These are phyloP conservation scores for Romanogobio albipinnatus DNA, from an alignment of 2,113 vertebrate genomes.

Conservation along the genomic window DNA sequence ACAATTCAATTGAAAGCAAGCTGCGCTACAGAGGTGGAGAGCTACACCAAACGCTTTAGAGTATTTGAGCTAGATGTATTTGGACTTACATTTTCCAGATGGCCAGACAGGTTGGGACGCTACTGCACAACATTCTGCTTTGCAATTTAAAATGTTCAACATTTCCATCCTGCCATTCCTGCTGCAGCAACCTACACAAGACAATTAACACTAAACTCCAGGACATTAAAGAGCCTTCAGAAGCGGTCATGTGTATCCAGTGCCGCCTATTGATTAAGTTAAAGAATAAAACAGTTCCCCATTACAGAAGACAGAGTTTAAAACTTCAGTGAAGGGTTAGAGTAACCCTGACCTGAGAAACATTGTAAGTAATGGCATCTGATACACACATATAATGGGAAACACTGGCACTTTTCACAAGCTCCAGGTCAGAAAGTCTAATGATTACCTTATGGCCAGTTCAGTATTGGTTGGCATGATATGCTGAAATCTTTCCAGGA, in stretches of 20 bases:
- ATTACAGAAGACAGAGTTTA: background rate
- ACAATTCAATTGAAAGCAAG: background rate
- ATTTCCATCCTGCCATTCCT: conserved; percentile 89
- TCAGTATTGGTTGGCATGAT: conserved; percentile 90
- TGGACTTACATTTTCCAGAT: conserved; percentile 95
- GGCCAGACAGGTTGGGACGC: conserved; percentile 87
- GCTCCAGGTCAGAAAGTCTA: background rate
- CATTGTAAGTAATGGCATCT: background rate
- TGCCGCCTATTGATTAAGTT: background rate
- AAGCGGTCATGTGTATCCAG: background rate
- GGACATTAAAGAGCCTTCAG: conserved; percentile 9
- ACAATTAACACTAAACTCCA: conserved; percentile 56
- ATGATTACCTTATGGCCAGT: conserved; percentile 88
- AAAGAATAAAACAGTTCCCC: background rate
- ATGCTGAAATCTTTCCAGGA: conserved; percentile 89
- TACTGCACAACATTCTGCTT: conserved; percentile 89
- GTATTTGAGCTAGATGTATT: background rate
- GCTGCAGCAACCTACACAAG: conserved; percentile 86
- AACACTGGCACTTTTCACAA: background rate
- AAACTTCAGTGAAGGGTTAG: background rate
- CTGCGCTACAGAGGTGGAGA: background rate
- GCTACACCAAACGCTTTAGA: background rate
- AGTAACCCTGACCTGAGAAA: background rate
- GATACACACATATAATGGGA: background rate
- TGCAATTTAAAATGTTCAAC: conserved; percentile 92